Evolutionary conservation across 2,888 invertebrate genomes (phyloP), one percentile per base, ranked within the genome.

Genomic region (Hedya salicella): DNA sequence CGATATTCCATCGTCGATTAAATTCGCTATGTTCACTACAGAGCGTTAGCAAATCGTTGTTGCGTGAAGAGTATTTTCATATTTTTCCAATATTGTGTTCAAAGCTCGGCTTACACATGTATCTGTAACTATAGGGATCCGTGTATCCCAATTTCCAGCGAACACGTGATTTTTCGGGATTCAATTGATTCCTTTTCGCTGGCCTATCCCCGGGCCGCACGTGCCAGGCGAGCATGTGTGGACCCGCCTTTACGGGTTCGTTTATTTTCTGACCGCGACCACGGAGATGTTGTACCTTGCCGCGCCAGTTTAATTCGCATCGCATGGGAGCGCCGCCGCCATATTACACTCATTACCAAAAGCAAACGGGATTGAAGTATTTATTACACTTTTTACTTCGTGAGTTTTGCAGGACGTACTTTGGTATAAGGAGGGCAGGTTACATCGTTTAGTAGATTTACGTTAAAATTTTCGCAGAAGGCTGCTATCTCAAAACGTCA

Each of bases 261-360:
- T 62, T 62, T 62, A 62, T 62, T 62, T 62, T 46, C 46, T 46
- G 36, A 39, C 44, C 46, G 25, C 16, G 36, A 36, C 53, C 21
- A 17, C 40, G 54, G 54, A 14, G 30, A 36, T 36, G 62, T 14
- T 52, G 21, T 49, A 6, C 25, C 25, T 6, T 25, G 25, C 44
- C 52, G 13, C 32, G 30, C 30, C 25, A 40, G 14, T 52, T 52
- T 32, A 42, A 44, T 52, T 62, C 42, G 14, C 42, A 8, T 30
- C 50, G 50, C 25, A 16, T 16, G 53, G 14, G n/a, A 21, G n/a
- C 53, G 19, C n/a, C 21, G 14, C 5, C 5, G 13, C 9, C 13
- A 1, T 4, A 17, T 44, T 11, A 17, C 44, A 2, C 44, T 17
- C 11, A 44, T 44, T 44, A 6, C 8, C 6, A 42, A 42, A 16